Base-by-base conservation (phyloP, 2,797 vertebrate genomes). In the Cynodonichthys magdalenae region DNA sequence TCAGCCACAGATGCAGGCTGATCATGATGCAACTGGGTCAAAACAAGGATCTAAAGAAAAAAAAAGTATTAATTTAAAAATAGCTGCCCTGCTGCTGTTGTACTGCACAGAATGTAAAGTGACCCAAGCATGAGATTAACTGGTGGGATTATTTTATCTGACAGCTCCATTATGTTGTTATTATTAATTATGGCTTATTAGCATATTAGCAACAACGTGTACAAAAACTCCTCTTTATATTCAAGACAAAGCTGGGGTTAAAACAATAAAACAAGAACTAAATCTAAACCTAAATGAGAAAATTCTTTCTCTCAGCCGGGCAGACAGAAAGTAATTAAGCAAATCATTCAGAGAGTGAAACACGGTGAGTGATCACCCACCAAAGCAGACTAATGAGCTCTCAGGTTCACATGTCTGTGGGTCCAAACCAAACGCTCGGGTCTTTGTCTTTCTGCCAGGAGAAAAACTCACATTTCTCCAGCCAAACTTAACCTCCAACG, bases 1-100 rank as follows among this genome's bases (percentile, higher is more conserved):
- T 62, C 71, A 60, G 71, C 63, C 67, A 29, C 63, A 58, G 69
- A 67, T 42, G 72, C 73, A 79, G 66, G 63, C 59, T 0, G 73
- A 85, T 85, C 79, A 73, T 75, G 69, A 77, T 62, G 65, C 82
- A 72, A 66, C 53, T 24, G 10, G 72, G 74, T 86, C 81, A 84
- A 75, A 87, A 84, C 71, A 76, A 74, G 73, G 80, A 79, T 82
- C 80, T 73, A 36, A 36, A 36, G 34, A 36, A 36, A 36, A 36
- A 36, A 10, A 31, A 31, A 31, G 7, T 12, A 36, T 36, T 36
- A 36, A 36, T 36, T 7, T 51, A 27, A 66, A 64, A 53, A 79
- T 81, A 77, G 67, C 76, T 74, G 67, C 42, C 27, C 59, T 9
- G 51, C 59, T 59, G 69, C 46, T 15, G 7, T 12, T 51, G 9